Evolutionary conservation across 2,888 invertebrate genomes (phyloP), one percentile per base, ranked within the genome.

Genomic region (Drosophila subquinaria): DNA sequence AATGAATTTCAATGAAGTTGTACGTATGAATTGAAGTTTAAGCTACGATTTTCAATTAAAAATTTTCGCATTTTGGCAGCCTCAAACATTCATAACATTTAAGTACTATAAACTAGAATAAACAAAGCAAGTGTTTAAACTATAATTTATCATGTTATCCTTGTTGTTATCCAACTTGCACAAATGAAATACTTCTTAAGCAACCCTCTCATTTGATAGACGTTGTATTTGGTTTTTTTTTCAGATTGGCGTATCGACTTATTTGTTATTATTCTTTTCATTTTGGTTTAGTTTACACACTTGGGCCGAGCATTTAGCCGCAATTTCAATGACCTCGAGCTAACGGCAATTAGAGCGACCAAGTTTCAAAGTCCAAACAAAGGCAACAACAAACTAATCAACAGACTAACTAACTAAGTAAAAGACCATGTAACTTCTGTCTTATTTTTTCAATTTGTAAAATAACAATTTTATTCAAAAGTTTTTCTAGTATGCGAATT

Each of bases 241-340:
- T 43, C 35, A 13, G 59, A 38, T 59, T 57, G 57, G n/a, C 36
- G 33, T 57, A 52, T 62, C 62, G 33, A 38, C 51, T 33, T 23
- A 23, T 43, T 53, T 59, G 27, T 30, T 30, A 27, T 42, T 52
- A 43, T 53, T 36, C 35, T 40, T 52, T 65, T 57, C 15, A 30
- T 56, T 38, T 65, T 52, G 30, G 64, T 13, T 67, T 50, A 62
- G 66, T 66, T 60, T 43, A 47, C 52, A 66, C 48, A 67, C 40
- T 61, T 48, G 57, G 30, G 50, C 17, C 43, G 13, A 40, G 30
- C 40, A 53, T 66, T 66, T 57, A 47, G 38, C 45, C 51, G 52
- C 51, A 69, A 40, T 57, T 52, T 52, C 52, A 47, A 52, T 71
- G 59, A 55, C 65, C 65, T 72, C 48, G 59, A 64, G 52, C 76